A percentile compares a stretch with the other conserved stretches of the same genome.
Conservation (phyloP, 2,888 invertebrate genomes). For the Agrotis puta region DNA sequence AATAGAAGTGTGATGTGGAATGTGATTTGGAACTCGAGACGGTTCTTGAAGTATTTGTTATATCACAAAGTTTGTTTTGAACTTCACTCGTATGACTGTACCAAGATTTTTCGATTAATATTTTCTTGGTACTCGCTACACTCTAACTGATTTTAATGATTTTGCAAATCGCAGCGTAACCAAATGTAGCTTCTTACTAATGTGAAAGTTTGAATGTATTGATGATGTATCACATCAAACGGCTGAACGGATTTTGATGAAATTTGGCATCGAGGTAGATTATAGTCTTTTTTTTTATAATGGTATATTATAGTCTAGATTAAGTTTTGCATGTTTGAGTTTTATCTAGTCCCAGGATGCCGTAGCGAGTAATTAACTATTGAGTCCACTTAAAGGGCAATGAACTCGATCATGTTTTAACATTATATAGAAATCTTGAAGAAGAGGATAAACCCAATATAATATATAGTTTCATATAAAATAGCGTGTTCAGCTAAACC, state of each 20-base stretch:
- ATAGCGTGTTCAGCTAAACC: conserved; percentile 30
- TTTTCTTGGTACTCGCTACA: neutral
- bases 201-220: too few relatives aligned
- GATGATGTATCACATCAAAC: too few relatives aligned
- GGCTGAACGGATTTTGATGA: too few relatives aligned
- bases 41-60: conserved; percentile 24
- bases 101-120: conserved; percentile 17
- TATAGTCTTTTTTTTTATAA: too few relatives aligned
- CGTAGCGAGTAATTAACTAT: neutral
- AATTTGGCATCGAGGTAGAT: too few relatives aligned
- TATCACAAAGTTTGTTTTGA: conserved; percentile 30
- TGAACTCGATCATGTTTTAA: neutral
- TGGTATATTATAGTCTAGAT: too few relatives aligned
- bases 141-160: neutral
- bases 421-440: neutral
- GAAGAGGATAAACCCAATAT: conserved; percentile 2
- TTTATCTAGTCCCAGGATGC: neutral
- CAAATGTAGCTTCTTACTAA: too few relatives aligned
- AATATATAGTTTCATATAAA: conserved; percentile 13
- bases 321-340: too few relatives aligned
- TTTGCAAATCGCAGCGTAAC: neutral
- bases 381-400: neutral
- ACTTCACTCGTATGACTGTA: conserved; percentile 10
- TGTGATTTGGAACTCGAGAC: conserved; percentile 36
- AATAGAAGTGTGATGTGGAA: conserved; percentile 46